Evolutionary conservation across 1,140 invertebrate species (phyloP), one percentile per base, ranked within the genome.

Genomic region (Bombyx mori): DNA sequence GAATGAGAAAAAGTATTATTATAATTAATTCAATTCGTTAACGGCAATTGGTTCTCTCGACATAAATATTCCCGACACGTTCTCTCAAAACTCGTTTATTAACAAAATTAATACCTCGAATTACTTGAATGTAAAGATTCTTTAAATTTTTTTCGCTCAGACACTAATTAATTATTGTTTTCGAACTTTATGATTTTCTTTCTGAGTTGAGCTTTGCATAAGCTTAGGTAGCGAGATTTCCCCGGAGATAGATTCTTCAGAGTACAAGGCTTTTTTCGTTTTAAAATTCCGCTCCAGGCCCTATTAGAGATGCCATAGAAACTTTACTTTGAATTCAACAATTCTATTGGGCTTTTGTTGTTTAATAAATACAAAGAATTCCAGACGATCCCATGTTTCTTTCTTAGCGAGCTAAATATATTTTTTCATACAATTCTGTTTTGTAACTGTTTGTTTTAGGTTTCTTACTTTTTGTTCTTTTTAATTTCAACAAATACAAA

Each of bases 161-260:
- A 49, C 48, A 49, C 48, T 49, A 49, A 43, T 35, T 35, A 35
- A 35, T 54, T 43, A 44, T 54, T 44, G 52, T 54, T 44, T 54
- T 43, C 18, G 42, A 54, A 54, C 42, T 54, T 42, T 54, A 54
- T 54, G 6, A 54, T 54, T 44, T 54, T 54, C 42, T 44, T 54
- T 42, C n/a, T 54, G 42, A 54, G 42, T 35, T 44, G 22, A 54
- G 52, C 44, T 54, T 44, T 44, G 52, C 18, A 54, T n/a, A 54
- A 54, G 44, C 44, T 54, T 42, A 44, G 44, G 10, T 43, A 53
- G 43, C 9, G 43, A 43, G 52, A 54, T 54, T 54, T 54, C 52
- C 52, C 52, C 9, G 9, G 52, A 54, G 52, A 54, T 54, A 43
- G 48, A 49, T 49, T 54, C 18, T 54, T 43, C 42, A n/a, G 52